Percentiles rank a stretch among this genome's conserved stretches.
Evolutionary conservation across 2,888 invertebrate genomes (phyloP).

Genomic region (Polyommatus icarus): DNA sequence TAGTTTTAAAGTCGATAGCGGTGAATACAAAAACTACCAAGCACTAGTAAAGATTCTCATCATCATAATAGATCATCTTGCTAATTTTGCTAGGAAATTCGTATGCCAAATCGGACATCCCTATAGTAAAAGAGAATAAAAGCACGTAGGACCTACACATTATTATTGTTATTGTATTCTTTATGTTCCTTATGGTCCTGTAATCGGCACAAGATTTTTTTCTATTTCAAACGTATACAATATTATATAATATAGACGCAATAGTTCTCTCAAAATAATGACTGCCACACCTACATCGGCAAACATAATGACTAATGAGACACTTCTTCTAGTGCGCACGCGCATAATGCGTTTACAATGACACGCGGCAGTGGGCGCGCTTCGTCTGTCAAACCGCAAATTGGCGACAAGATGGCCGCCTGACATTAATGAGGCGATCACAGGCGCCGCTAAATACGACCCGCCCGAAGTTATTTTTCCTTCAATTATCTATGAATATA

Average conservation of each 20-base stretch:
- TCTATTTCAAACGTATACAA: no score
- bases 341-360: constrained; percentile 31
- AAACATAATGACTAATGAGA: not conserved
- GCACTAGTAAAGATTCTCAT: no score
- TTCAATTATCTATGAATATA: not conserved
- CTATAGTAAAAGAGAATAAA: no score
- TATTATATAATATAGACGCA: not conserved
- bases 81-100: no score
- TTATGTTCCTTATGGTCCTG: not conserved
- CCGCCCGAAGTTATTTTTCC: not conserved
- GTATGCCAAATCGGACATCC: no score
- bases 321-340: not conserved
- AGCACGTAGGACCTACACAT: no score
- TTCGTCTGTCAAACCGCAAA: constrained; percentile 51
- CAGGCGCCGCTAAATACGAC: constrained; percentile 38
- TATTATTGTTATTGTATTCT: not conserved
- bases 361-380: constrained; percentile 40
- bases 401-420: constrained; percentile 55
- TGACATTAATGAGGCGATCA: constrained; percentile 54
- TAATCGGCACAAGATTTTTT: not conserved
- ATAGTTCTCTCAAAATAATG: not conserved
- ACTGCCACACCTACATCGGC: not conserved
- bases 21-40: no score
- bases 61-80: no score
- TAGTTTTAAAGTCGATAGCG: no score